Percentiles rank a stretch among this genome's conserved stretches.
Conservation (phyloP, 2,888 invertebrate genomes). For the Spodoptera exigua region DNA sequence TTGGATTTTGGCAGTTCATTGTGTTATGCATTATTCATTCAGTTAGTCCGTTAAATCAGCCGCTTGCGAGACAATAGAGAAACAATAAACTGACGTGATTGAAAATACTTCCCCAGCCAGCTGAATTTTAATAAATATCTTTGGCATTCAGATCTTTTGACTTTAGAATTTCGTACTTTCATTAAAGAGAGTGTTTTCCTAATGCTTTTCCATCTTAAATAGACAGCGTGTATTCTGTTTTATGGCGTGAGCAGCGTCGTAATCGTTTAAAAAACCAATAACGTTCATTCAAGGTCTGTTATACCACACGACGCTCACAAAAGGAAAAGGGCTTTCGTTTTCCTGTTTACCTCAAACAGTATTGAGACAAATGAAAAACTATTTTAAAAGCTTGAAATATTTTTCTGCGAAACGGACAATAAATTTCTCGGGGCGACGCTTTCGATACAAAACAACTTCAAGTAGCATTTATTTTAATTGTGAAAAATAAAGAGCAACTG, state of each 20-base stretch:
- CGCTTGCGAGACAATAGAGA: slow-evolving; percentile 60
- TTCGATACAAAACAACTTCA: slow-evolving; percentile 42
- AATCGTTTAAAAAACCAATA: slow-evolving; percentile 49
- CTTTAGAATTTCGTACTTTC: slow-evolving; percentile 53
- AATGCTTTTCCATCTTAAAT: slow-evolving; percentile 25
- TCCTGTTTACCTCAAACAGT: slow-evolving; percentile 30
- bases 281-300: slow-evolving; percentile 27
- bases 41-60: slow-evolving; percentile 66
- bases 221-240: slow-evolving; percentile 22
- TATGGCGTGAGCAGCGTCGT: slow-evolving; percentile 20
- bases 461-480: slow-evolving; percentile 61
- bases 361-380: slow-evolving; percentile 36
- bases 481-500: slow-evolving; percentile 56
- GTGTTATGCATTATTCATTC: slow-evolving; percentile 69
- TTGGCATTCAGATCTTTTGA: slow-evolving; percentile 50
- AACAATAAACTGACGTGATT: slow-evolving; percentile 60
- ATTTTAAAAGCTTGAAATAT: slow-evolving; percentile 33
- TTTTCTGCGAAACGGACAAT: slow-evolving; percentile 19
- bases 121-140: slow-evolving; percentile 57
- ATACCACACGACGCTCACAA: slow-evolving; percentile 24
- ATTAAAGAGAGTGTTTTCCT: slow-evolving; percentile 52
- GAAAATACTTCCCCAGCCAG: slow-evolving; percentile 48
- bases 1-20: slow-evolving; percentile 66
- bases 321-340: slow-evolving; percentile 24
- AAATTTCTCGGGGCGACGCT: slow-evolving; percentile 24